A percentile compares a stretch with the other conserved stretches of the same genome.
Conservation (phyloP, 2,888 invertebrate species). For the Iselma pallidipennis region DNA sequence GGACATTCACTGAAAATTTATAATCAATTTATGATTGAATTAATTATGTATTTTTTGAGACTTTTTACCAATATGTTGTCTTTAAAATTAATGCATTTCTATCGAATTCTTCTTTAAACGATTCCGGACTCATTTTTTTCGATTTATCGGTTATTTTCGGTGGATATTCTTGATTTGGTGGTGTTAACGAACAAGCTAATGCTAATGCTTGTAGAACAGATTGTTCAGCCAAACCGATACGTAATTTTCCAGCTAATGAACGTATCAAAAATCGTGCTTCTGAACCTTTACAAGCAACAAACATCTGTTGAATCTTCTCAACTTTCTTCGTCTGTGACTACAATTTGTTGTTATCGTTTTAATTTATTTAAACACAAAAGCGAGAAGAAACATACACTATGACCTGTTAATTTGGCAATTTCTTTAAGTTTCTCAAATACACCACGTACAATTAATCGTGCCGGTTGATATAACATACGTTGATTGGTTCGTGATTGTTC, state of each 20-base stretch:
- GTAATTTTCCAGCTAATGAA: slow-evolving; percentile 89
- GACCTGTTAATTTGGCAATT: slow-evolving; percentile 84
- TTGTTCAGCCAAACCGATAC: slow-evolving; percentile 97
- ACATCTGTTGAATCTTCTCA: slow-evolving; percentile 86
- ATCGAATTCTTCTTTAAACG: slow-evolving; percentile 76
- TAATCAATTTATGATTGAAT: neutral
- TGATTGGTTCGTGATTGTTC: slow-evolving; percentile 84
- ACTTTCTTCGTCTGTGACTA: slow-evolving; percentile 84
- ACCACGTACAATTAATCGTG: slow-evolving; percentile 70
- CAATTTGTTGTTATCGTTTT: slow-evolving; percentile 28
- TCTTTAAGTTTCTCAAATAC: slow-evolving; percentile 86
- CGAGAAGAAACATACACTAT: slow-evolving; percentile 59
- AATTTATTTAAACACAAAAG: slow-evolving; percentile 6
- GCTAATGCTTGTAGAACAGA: slow-evolving; percentile 91
- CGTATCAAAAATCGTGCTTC: slow-evolving; percentile 91
- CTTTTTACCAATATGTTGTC: slow-evolving; percentile 83
- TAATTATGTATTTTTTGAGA: neutral
- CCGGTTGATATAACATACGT: slow-evolving; percentile 84
- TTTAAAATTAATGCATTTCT: slow-evolving; percentile 78
- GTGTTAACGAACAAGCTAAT: slow-evolving; percentile 78
- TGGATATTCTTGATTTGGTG: slow-evolving; percentile 70
- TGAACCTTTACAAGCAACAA: slow-evolving; percentile 85
- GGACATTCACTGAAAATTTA: slow-evolving; percentile 80
- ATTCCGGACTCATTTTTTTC: slow-evolving; percentile 65
- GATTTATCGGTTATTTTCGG: slow-evolving; percentile 61